These are phyloP conservation scores for Austrolebias charrua DNA, from an alignment of 2,797 vertebrate species.

Conservation along the genomic window DNA sequence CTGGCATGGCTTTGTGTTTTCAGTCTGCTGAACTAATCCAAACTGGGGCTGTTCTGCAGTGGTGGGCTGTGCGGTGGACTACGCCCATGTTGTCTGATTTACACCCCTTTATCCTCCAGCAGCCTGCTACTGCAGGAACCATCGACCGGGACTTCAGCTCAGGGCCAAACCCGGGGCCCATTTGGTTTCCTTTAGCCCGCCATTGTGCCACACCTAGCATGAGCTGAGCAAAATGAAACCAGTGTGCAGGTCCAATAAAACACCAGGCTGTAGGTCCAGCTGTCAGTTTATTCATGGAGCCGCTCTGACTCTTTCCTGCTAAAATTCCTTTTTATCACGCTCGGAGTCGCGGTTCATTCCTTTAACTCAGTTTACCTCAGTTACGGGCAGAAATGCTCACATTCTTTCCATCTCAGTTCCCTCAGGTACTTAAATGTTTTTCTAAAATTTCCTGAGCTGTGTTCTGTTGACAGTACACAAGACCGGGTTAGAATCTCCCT, in stretches of 20 bases:
- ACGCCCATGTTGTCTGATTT: slow-evolving; percentile 74
- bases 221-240: slow-evolving; percentile 77
- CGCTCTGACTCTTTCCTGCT: slow-evolving; percentile 55
- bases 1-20: no score
- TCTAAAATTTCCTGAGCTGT: slow-evolving; percentile 12
- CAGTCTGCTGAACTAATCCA: no score
- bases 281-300: slow-evolving; percentile 63
- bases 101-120: slow-evolving; percentile 68
- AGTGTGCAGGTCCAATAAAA: slow-evolving; percentile 77
- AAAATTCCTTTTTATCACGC: slow-evolving; percentile 43
- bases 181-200: slow-evolving; percentile 78
- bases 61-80: slow-evolving; percentile 34
- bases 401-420: slow-evolving; percentile 36
- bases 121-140: slow-evolving; percentile 69
- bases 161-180: slow-evolving; percentile 68
- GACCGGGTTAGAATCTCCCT: slow-evolving; percentile 9
- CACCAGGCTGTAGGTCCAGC: slow-evolving; percentile 58
- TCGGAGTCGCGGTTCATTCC: no score
- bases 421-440: slow-evolving; percentile 18
- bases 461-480: slow-evolving; percentile 2
- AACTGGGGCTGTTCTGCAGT: no score
- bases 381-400: slow-evolving; percentile 36
- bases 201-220: slow-evolving; percentile 79
- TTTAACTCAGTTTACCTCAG: slow-evolving; percentile 50
- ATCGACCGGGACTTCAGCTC: slow-evolving; percentile 58